Percentiles rank a stretch among this genome's conserved stretches.
phyloP scores from a whole-genome alignment of 2,113 vertebrate species.

The Pteropus alecto region DNA sequence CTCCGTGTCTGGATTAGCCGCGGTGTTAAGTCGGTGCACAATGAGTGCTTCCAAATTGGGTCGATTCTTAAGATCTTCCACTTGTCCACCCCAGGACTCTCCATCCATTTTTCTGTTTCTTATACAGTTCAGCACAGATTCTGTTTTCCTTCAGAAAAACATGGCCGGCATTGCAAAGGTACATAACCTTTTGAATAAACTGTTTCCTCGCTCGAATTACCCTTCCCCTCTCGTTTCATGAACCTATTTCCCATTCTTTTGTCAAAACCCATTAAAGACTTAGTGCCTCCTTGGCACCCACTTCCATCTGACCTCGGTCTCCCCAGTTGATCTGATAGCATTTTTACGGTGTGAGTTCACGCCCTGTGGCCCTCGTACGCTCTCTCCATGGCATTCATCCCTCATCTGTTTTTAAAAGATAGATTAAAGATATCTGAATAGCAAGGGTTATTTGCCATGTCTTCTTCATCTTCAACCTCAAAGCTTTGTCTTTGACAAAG shows the following conservation, averaged over 20 bases:
- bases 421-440: not conserved
- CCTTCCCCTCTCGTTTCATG: not conserved
- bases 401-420: not conserved
- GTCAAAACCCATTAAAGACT: not conserved
- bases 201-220: not conserved
- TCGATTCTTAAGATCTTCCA: not conserved
- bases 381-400: not conserved
- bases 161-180: not conserved
- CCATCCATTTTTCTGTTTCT: not conserved
- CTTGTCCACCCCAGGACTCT: not conserved
- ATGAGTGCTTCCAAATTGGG: not conserved
- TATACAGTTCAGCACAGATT: not conserved
- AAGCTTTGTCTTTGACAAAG: not conserved
- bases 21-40: not conserved
- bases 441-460: not conserved
- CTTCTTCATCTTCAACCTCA: not conserved
- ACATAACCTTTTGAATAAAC: not conserved
- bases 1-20: not conserved
- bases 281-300: not conserved
- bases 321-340: not conserved
- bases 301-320: not conserved
- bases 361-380: fast-evolving
- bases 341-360: not conserved
- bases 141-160: not conserved
- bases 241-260: not conserved